Evolutionary conservation across 2,113 vertebrate genomes (phyloP), one percentile per base, ranked within the genome.

Genomic region (Sylvietta virens): DNA sequence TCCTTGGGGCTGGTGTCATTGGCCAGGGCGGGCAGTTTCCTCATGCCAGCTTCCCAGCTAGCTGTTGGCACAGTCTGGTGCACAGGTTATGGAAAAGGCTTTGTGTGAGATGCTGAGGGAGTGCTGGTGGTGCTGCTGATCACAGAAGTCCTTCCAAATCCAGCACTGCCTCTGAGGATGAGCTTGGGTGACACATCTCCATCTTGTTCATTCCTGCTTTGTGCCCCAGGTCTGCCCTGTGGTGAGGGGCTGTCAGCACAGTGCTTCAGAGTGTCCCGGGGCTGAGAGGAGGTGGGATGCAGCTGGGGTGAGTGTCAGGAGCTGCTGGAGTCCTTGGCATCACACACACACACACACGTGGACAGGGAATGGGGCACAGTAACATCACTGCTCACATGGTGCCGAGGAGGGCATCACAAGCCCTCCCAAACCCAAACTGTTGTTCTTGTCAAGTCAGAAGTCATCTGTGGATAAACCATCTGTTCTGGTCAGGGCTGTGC

Each of bases 151-250:
- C 57, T 27, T 53, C 47, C 6, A 10, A 9, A 21, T 24, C 21
- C 26, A 20, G 19, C n/a, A 3, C 42, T 86, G 71, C 47, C 10
- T 2, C 48, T 3, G 2, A 14, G 16, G 16, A 15, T 28, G 65
- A n/a, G 4, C 39, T 8, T 24, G 35, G 21, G n/a, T 44, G 48
- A 12, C 45, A 42, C 51, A 10, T 62, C 35, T n/a, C 40, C 3
- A 1, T 47, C n/a, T 24, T 26, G 13, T 27, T 42, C 71, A 5
- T 48, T 50, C 28, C 39, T 61, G 56, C 61, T 35, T 27, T 21
- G 11, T n/a, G 13, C 24, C 26, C 0, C 0, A 1, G 26, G 27
- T 57, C 42, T 5, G 13, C 54, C 53, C 44, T 1, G 2, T 4
- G 8, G 18, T 2, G 1, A 0, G 56, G 7, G 28, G 39, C 5